Evolutionary conservation across 2,888 invertebrate species (phyloP), one percentile per base, ranked within the genome.

Genomic region (Lepetodrilus schrolli): DNA sequence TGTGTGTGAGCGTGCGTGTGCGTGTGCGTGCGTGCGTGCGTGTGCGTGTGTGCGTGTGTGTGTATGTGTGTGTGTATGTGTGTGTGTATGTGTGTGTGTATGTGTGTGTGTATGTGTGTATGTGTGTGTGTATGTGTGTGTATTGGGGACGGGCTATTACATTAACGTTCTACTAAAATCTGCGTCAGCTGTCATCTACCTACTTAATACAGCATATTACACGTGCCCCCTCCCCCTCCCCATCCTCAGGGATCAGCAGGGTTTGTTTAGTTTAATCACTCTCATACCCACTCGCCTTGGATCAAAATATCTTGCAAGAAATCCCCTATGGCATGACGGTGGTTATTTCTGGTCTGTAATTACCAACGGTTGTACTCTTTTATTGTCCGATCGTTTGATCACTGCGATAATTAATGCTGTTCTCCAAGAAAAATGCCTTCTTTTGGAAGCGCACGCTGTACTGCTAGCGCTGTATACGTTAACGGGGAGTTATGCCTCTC

Each of bases 371-470:
- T 50, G 50, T 50, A 23, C 17, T 21, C 17, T 50, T 50, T 50
- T 50, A 50, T 50, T 50, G 50, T 50, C 4, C 23, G 50, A 50
- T 50, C 50, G 50, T 50, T 50, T 50, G 50, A 50, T 50, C 50
- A 50, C 50, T 7, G 20, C 10, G 23, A 20, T 50, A 50, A 50
- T 50, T 21, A 50, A 50, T 50, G 50, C 10, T 50, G 21, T 50
- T 50, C 50, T 17, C 23, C 20, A 50, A 23, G 10, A 50, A 50
- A 20, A 23, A 21, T 50, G 21, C 13, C 50, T 50, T 50, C 21
- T 23, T 21, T 50, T 21, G 20, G 50, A 50, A 50, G 50, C 10
- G 21, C 2, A 50, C 50, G 20, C 50, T 20, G 50, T 50, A 13
- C 10, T 50, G 50, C 17, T 10, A 50, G 50, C n/a, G n/a, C n/a